Base-by-base conservation (phyloP, 2,888 invertebrate species). In the Craniophora ligustri region DNA sequence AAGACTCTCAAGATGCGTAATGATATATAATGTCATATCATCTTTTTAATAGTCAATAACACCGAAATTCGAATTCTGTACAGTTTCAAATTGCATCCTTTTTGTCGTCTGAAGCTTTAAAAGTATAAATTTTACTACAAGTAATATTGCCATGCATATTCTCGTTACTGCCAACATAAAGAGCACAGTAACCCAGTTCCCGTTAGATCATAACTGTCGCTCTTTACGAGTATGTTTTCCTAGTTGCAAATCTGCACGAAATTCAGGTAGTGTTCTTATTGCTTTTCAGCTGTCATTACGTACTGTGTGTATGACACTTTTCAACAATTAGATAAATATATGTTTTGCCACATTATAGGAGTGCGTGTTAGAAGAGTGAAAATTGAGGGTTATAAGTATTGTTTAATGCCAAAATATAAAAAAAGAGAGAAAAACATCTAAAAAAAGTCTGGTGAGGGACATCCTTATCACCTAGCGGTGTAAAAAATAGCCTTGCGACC, bases 201-300 rank as follows among this genome's bases (percentile, higher is more conserved):
- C 46, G 19, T 42, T 26, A n/a, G 48, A 59, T 65, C 63, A 44
- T 59, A 65, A 59, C 60, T 54, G 66, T 45, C 41, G 36, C 44
- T 41, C 16, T 63, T 60, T 64, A 42, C 10, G 48, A 38, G 15
- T 59, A 45, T 41, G 31, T 60, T 45, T 59, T 39, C 32, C 53
- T 35, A 40, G 41, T 48, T 21, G 54, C 36, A 41, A 38, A 54
- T 59, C 66, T 48, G 14, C 16, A 58, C 18, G 2, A 45, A 44
- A 45, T 34, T 28, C 53, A 44, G 14, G 26, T 16, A 38, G 14
- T 13, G 6, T 23, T 10, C 7, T 46, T 39, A 34, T 38, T 42
- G 11, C 5, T 13, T 10, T 38, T 57, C 31, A 32, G 6, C 18
- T 26, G n/a, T 23, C 15, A 11, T 42, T 30, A 14, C 8, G 13